Conservation (phyloP, 1,140 invertebrate genomes). For the Euglossa dilemma region DNA sequence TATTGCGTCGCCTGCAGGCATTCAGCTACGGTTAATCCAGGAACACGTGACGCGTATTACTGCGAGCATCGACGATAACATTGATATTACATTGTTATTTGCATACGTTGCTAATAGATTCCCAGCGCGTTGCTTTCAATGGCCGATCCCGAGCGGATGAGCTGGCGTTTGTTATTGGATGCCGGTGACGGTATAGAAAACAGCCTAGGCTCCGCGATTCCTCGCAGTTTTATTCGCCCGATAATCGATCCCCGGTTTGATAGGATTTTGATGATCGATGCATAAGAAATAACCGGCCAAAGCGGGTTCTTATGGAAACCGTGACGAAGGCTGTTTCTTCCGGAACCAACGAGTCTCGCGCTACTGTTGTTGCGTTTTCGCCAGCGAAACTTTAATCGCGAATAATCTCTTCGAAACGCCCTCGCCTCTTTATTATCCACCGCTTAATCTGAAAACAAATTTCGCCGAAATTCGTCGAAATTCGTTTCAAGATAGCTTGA, state of each 20-base stretch:
- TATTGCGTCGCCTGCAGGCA: slow-evolving; percentile 42
- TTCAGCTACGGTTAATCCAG: slow-evolving; percentile 40
- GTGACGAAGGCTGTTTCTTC: not conserved
- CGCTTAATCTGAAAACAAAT: too few species aligned
- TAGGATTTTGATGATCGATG: not conserved
- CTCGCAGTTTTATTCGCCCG: not conserved
- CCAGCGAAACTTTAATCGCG: too few species aligned
- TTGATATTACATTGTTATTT: slow-evolving; percentile 49
- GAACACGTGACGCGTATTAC: slow-evolving; percentile 44
- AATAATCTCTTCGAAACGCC: too few species aligned
- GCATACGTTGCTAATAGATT: slow-evolving; percentile 41
- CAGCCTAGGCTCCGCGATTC: not conserved
- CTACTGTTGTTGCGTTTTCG: too few species aligned
- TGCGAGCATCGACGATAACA: slow-evolving; percentile 39
- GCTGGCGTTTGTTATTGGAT: slow-evolving; percentile 3
- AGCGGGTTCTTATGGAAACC: too few species aligned
- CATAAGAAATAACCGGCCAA: not conserved
- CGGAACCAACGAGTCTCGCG: too few species aligned
- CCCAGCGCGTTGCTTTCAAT: slow-evolving; percentile 27
- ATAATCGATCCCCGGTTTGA: not conserved
- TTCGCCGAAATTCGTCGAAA: too few species aligned
- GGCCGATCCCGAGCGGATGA: not conserved
- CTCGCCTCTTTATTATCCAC: too few species aligned
- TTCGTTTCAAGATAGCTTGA: too few species aligned
- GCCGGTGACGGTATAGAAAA: not conserved